Conservation (phyloP, 2,797 vertebrate genomes). For the Rousettus madagascariensis region DNA sequence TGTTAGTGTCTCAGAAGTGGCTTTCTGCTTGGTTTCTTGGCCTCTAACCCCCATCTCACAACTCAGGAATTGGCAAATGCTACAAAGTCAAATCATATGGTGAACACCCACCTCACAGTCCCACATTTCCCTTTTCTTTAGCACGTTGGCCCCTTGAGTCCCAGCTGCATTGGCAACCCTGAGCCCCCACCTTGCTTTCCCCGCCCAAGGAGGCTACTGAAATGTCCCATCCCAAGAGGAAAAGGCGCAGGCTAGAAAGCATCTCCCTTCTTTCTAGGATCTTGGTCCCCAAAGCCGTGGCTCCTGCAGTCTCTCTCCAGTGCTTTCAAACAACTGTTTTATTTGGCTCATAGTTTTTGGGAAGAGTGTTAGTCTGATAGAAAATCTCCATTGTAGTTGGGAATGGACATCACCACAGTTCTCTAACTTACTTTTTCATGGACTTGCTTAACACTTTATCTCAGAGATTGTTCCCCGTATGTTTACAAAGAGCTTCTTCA, state of each 20-base stretch:
- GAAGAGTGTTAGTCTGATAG: neutral
- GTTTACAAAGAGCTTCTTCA: neutral
- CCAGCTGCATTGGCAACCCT: neutral
- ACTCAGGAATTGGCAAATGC: neutral
- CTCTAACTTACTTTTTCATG: neutral
- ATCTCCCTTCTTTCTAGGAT: too few species aligned
- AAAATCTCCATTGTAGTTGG: neutral
- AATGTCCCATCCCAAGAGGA: neutral
- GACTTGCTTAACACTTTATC: neutral
- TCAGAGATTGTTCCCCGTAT: neutral
- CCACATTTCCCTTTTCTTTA: neutral
- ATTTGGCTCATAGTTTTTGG: neutral
- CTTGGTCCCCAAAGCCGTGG: neutral
- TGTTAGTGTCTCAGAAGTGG: neutral
- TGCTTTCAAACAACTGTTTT: neutral
- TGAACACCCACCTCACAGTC: neutral
- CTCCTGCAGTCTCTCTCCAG: neutral
- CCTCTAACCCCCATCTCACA: neutral
- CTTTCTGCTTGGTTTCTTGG: neutral
- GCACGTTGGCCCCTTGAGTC: neutral
- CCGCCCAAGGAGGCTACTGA: neutral
- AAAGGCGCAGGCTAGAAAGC: neutral
- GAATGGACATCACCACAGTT: neutral
- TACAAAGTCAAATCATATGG: too few species aligned
- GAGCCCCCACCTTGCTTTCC: neutral